phyloP scores from a whole-genome alignment of 2,888 invertebrate species.

The Oscheius myriophilus region DNA sequence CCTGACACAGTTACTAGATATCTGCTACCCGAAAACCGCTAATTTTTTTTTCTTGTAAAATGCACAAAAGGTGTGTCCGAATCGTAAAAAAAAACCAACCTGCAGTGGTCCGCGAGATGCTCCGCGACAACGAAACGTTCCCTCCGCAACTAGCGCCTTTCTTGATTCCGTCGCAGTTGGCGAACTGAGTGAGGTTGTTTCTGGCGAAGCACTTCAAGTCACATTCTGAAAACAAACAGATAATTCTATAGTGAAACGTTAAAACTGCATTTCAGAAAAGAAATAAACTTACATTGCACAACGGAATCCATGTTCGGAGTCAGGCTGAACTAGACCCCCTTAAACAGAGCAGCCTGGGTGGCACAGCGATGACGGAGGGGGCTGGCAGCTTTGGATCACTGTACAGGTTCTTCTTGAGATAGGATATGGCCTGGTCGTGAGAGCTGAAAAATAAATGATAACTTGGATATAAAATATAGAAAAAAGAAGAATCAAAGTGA shows the following conservation, averaged over 20 bases:
- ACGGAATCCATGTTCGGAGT: slow-evolving; percentile 37
- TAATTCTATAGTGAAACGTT: too few species aligned
- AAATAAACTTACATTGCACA: slow-evolving; percentile 32
- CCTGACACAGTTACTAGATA: too few species aligned
- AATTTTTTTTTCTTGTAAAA: too few species aligned
- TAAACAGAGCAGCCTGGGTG: slow-evolving; percentile 40
- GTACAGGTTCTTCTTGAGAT: slow-evolving; percentile 35
- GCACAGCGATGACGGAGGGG: slow-evolving; percentile 29
- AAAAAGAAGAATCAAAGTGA: too few species aligned
- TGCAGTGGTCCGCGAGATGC: slow-evolving; percentile 44
- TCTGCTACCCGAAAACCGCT: too few species aligned
- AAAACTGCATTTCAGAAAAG: too few species aligned
- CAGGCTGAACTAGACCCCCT: slow-evolving; percentile 36
- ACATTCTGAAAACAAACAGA: slow-evolving; percentile 31
- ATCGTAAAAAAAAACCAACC: slow-evolving; percentile 4
- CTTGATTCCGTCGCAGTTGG: slow-evolving; percentile 37
- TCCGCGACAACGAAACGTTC: slow-evolving; percentile 46
- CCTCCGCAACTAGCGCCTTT: slow-evolving; percentile 46
- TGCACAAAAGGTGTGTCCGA: too few species aligned
- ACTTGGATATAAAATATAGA: too few species aligned
- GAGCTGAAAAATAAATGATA: neutral
- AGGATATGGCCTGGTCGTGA: slow-evolving; percentile 40
- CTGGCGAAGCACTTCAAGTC: slow-evolving; percentile 40
- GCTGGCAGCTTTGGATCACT: slow-evolving; percentile 35
- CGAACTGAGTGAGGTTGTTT: slow-evolving; percentile 39